A percentile compares a stretch with the other conserved stretches of the same genome.
phyloP scores from a whole-genome alignment of 2,797 vertebrate genomes.

The Pseudochirops cupreus region DNA sequence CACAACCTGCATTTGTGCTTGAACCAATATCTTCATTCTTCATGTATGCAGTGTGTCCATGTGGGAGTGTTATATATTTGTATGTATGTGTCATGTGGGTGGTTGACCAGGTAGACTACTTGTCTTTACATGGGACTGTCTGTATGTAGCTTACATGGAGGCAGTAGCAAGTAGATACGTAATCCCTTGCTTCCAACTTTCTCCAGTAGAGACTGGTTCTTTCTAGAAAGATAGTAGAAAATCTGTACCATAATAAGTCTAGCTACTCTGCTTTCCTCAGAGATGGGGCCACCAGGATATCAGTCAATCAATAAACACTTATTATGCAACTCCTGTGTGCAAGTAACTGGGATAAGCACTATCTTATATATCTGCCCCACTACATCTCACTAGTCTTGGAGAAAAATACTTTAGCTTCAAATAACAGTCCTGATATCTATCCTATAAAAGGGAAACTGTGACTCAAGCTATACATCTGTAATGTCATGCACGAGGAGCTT shows the following conservation, averaged over 20 bases:
- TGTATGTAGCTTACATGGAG: not conserved
- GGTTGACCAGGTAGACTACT: not conserved
- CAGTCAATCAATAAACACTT: not conserved
- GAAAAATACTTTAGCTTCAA: not conserved
- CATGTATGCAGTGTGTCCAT: not conserved
- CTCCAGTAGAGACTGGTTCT: not conserved
- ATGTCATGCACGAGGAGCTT: too few species aligned
- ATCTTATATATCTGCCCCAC: not conserved
- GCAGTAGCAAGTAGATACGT: too few species aligned
- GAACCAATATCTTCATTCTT: too few species aligned
- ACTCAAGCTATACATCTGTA: not conserved
- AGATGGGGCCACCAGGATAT: not conserved
- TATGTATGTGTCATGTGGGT: too few species aligned
- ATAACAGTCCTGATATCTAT: not conserved
- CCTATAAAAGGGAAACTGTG: not conserved
- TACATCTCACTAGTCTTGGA: not conserved
- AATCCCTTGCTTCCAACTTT: not conserved
- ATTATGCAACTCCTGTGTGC: not conserved
- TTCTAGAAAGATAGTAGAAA: not conserved
- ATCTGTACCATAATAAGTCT: not conserved
- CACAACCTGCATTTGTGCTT: too few species aligned
- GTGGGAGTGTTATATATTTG: too few species aligned
- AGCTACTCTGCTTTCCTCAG: not conserved
- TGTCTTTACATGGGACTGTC: not conserved
- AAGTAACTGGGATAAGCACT: not conserved